Evolutionary conservation across 92 coral and sea anemone species (phyloP).

Genomic region (Desmophyllum pertusum): DNA sequence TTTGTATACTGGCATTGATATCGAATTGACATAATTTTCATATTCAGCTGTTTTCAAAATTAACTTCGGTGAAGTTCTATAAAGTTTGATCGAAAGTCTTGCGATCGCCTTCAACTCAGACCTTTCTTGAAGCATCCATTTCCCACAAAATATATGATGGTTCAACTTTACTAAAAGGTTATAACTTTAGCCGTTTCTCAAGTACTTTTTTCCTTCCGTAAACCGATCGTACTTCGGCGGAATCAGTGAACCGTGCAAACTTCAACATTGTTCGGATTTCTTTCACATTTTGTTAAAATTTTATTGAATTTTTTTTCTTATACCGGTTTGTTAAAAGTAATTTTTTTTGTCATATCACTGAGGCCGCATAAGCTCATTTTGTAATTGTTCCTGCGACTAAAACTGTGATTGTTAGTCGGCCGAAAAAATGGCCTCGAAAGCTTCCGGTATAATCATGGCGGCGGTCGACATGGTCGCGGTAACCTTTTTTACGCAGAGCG

Average conservation of each 20-base stretch:
- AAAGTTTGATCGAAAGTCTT: neutral
- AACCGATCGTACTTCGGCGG: constrained; percentile 10
- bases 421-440: constrained; percentile 28
- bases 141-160: constrained; percentile 19
- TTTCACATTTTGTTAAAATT: neutral
- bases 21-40: constrained; percentile 13
- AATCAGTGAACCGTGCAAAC: constrained; percentile 18
- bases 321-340: neutral
- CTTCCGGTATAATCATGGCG: constrained; percentile 46
- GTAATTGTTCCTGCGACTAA: neutral
- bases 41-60: constrained; percentile 2
- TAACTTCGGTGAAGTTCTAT: neutral
- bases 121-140: neutral
- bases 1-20: neutral
- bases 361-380: neutral
- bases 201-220: constrained; percentile 20
- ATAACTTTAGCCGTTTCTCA: neutral
- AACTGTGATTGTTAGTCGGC: neutral
- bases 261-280: constrained; percentile 27
- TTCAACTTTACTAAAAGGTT: neutral
- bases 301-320: neutral
- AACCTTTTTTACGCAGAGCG: neutral
- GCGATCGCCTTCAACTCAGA: neutral
- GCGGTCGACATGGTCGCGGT: neutral
- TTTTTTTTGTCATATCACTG: neutral